Conservation (phyloP, 2,888 invertebrate genomes). For the Sympetrum striolatum region DNA sequence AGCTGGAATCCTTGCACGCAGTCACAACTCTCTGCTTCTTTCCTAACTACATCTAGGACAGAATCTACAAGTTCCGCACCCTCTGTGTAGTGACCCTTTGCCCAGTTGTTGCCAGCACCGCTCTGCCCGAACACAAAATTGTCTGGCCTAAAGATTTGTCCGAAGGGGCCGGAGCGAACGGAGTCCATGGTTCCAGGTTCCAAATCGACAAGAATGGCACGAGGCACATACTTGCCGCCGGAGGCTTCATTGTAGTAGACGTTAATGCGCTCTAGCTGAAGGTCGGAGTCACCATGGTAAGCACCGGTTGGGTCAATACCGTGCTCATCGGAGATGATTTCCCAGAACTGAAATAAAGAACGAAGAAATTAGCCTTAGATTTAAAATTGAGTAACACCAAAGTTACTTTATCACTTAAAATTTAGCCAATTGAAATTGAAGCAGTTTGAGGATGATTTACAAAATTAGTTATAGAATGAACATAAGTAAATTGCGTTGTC, state of each 20-base stretch:
- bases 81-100: conserved; percentile 66
- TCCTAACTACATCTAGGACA: conserved; percentile 65
- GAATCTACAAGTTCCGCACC: conserved; percentile 65
- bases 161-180: conserved; percentile 83
- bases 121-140: conserved; percentile 83
- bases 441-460: too few species aligned
- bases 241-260: conserved; percentile 93
- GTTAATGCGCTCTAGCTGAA: conserved; percentile 87
- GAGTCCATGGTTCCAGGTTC: conserved; percentile 90
- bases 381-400: not conserved
- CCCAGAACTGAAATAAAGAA: conserved; percentile 80
- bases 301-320: conserved; percentile 92
- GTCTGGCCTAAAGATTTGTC: conserved; percentile 89
- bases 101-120: conserved; percentile 86
- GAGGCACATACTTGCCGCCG: conserved; percentile 80
- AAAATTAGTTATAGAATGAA: too few species aligned
- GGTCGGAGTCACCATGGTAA: conserved; percentile 84
- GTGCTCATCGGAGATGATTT: conserved; percentile 95
- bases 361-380: not conserved
- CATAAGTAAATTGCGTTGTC: too few species aligned
- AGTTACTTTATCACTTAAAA: too few species aligned
- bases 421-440: too few species aligned
- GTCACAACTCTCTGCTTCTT: conserved; percentile 66
- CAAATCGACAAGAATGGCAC: conserved; percentile 76
- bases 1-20: conserved; percentile 76